Conservation (phyloP, 2,888 invertebrate species). For the Dorcus parallelipipedus region DNA sequence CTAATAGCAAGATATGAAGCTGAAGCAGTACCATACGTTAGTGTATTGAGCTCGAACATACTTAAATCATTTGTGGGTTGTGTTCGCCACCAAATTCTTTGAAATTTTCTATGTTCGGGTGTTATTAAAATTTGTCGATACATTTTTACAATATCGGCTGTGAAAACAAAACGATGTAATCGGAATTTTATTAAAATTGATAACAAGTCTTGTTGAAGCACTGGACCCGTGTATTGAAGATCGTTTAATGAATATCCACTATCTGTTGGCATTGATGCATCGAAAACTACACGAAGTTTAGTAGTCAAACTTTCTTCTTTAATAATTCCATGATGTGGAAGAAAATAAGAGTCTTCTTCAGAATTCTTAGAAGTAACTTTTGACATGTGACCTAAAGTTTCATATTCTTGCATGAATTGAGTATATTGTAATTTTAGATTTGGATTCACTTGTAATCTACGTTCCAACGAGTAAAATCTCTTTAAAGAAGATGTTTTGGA, state of each 20-base stretch:
- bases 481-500: not conserved
- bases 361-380: not conserved
- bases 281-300: not conserved
- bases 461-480: not conserved
- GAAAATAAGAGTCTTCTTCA: not conserved
- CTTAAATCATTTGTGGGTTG: slow-evolving; percentile 13
- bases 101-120: slow-evolving; percentile 21
- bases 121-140: not conserved
- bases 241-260: not conserved
- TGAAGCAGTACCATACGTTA: slow-evolving; percentile 25
- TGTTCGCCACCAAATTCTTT: slow-evolving; percentile 27
- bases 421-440: not conserved
- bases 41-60: slow-evolving; percentile 19
- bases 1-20: slow-evolving; percentile 25
- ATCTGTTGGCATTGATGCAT: not conserved
- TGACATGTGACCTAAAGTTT: not conserved
- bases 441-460: not conserved
- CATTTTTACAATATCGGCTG: not conserved
- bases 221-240: slow-evolving; percentile 3
- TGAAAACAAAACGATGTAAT: not conserved
- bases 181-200: not conserved
- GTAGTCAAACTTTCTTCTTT: not conserved
- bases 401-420: not conserved
- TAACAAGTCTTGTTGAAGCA: not conserved
- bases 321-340: not conserved